These are phyloP conservation scores for Oncorhynchus tshawytscha DNA, from an alignment of 2,113 vertebrate genomes.

Conservation along the genomic window DNA sequence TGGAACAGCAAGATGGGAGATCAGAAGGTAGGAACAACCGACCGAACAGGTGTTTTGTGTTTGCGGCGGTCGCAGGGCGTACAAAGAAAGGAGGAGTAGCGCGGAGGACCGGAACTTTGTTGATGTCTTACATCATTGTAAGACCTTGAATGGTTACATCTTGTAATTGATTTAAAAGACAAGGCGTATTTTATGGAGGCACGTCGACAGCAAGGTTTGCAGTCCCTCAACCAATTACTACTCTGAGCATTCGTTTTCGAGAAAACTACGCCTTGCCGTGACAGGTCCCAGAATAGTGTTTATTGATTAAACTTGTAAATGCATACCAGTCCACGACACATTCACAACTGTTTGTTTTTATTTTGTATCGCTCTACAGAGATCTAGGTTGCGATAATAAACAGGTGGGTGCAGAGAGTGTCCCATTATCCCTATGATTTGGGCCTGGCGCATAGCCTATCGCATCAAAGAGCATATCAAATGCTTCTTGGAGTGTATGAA, in stretches of 20 bases:
- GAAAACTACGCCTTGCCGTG: slow-evolving; percentile 3
- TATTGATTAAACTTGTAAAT: slow-evolving; percentile 10
- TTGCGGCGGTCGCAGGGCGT: slow-evolving; percentile 50
- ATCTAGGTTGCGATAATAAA: no score
- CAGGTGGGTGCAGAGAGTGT: neutral
- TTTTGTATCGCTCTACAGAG: neutral
- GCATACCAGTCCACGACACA: neutral
- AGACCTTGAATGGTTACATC: neutral
- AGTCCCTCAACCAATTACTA: neutral
- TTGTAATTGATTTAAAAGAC: neutral
- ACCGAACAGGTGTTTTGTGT: slow-evolving; percentile 62
- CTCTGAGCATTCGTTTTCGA: neutral
- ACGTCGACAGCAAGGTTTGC: neutral
- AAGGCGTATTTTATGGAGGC: neutral
- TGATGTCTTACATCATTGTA: slow-evolving; percentile 1
- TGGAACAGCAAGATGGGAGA: slow-evolving; percentile 68
- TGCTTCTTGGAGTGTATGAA: neutral
- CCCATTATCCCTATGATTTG: neutral
- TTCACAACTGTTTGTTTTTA: neutral
- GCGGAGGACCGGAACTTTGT: slow-evolving; percentile 33
- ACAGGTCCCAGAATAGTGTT: slow-evolving; percentile 1
- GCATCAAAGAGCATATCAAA: no score
- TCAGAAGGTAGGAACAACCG: slow-evolving; percentile 68
- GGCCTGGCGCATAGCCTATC: slow-evolving; percentile 11
- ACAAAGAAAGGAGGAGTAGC: slow-evolving; percentile 41